These are phyloP conservation scores for Scaptomyza hsui DNA, from an alignment of 1,140 invertebrate species.

Conservation along the genomic window DNA sequence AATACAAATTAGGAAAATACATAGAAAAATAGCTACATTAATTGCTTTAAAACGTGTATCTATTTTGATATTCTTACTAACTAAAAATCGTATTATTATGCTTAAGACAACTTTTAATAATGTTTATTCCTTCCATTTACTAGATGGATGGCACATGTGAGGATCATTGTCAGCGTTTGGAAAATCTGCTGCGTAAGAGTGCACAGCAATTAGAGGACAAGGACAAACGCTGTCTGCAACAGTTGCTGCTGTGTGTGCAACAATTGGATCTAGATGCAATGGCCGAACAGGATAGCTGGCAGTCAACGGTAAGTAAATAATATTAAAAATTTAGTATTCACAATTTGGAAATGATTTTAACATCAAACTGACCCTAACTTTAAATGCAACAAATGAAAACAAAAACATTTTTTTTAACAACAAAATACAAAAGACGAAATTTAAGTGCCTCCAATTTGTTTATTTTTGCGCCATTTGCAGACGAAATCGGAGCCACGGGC, in stretches of 20 bases:
- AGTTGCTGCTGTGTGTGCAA: conserved; percentile 86
- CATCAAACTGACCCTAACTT: conserved; percentile 7
- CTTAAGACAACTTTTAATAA: no score
- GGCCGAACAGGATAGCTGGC: conserved; percentile 61
- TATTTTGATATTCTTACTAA: no score
- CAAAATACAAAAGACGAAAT: conserved; percentile 33
- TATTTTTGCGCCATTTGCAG: conserved; percentile 21
- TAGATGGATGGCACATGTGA: conserved; percentile 74
- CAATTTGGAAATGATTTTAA: not conserved
- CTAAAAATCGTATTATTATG: no score
- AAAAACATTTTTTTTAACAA: conserved; percentile 10
- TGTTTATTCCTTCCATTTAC: no score
- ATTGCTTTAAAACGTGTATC: no score
- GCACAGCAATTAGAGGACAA: conserved; percentile 80
- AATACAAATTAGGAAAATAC: no score
- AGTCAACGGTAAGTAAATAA: conserved; percentile 24
- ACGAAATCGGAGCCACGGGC: conserved; percentile 36
- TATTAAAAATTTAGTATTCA: no score
- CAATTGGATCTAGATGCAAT: conserved; percentile 85
- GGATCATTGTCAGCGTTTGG: conserved; percentile 67
- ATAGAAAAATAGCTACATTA: no score
- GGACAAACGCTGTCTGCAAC: conserved; percentile 86
- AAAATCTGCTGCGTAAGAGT: conserved; percentile 56
- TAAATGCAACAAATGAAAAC: not conserved
- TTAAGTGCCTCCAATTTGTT: conserved; percentile 52